Percentiles rank a stretch among this genome's conserved stretches.
phyloP scores from a whole-genome alignment of 2,113 vertebrate species.

The Chaetops frenatus region DNA sequence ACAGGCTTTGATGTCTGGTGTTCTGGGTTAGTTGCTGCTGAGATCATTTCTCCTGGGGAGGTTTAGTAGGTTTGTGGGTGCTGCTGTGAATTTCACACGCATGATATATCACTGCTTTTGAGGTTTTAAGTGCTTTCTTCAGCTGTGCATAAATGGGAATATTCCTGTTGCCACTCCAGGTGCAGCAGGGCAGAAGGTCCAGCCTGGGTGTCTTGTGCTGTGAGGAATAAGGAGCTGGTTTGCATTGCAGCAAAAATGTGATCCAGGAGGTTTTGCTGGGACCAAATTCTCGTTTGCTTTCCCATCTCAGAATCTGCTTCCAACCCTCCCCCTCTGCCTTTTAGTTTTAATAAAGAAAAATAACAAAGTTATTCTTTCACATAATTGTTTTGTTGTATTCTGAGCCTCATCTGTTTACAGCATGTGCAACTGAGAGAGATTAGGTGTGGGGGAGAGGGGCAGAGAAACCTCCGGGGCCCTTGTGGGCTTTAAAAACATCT shows the following conservation, averaged over 20 bases:
- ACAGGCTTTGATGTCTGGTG: not conserved
- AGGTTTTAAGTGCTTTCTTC: not conserved
- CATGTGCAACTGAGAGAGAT: not conserved
- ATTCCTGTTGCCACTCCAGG: not conserved
- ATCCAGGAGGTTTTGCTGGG: not conserved
- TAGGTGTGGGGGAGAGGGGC: not conserved
- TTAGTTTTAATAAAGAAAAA: not conserved
- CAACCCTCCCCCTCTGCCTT: not conserved
- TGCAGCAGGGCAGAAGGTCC: not conserved
- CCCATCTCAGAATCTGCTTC: not conserved
- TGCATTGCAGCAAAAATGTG: not conserved
- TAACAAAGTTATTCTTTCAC: not conserved
- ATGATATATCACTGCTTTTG: not conserved
- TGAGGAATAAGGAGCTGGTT: not conserved
- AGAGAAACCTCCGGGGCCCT: not conserved
- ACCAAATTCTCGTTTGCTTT: not conserved
- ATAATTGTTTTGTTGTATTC: not conserved
- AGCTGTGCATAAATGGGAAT: not conserved
- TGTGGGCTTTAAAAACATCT: slow-evolving; percentile 48
- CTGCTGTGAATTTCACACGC: not conserved
- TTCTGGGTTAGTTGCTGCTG: not conserved
- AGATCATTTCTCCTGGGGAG: not conserved
- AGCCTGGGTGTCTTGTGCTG: not conserved
- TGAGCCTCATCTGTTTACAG: not conserved
- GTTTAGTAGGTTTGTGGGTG: not conserved